A percentile compares a stretch with the other conserved stretches of the same genome.
Conservation (phyloP, 2,888 invertebrate species). For the Dorcus hopei region DNA sequence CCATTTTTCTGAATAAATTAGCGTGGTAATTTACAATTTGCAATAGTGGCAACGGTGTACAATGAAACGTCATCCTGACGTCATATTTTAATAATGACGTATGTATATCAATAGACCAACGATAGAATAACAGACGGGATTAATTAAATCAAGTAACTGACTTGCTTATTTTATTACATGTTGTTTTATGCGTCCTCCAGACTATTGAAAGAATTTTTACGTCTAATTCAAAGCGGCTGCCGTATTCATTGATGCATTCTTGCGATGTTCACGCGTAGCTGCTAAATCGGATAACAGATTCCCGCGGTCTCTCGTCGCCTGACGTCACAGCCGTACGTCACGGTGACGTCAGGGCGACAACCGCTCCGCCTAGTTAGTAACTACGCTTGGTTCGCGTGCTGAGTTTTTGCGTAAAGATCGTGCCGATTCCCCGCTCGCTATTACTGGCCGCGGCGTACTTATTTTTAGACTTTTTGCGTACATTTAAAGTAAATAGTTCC, state of each 20-base stretch:
- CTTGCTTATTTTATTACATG: neutral
- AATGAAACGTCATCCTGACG: too few species aligned
- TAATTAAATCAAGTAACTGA: too few species aligned
- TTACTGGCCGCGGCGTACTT: neutral
- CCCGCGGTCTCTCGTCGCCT: conserved; percentile 24
- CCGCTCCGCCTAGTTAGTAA: neutral
- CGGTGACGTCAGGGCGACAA: conserved; percentile 30
- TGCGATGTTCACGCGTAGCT: conserved; percentile 22
- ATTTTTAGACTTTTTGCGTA: neutral
- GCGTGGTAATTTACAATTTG: too few species aligned
- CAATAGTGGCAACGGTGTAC: too few species aligned
- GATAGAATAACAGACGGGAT: too few species aligned
- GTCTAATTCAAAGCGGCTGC: neutral
- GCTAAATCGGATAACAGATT: conserved; percentile 21
- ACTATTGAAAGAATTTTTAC: neutral
- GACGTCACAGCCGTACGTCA: conserved; percentile 36
- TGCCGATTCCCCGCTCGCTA: neutral
- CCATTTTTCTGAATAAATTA: too few species aligned
- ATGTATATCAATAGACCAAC: too few species aligned
- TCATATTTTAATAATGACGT: too few species aligned
- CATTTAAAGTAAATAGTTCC: too few species aligned
- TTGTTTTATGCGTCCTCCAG: neutral
- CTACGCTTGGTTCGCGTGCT: too few species aligned
- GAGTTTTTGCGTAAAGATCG: neutral
- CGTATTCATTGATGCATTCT: conserved; percentile 25